Base-by-base conservation (phyloP, 92 coral and sea anemone species). In the Palythoa caribaeorum region DNA sequence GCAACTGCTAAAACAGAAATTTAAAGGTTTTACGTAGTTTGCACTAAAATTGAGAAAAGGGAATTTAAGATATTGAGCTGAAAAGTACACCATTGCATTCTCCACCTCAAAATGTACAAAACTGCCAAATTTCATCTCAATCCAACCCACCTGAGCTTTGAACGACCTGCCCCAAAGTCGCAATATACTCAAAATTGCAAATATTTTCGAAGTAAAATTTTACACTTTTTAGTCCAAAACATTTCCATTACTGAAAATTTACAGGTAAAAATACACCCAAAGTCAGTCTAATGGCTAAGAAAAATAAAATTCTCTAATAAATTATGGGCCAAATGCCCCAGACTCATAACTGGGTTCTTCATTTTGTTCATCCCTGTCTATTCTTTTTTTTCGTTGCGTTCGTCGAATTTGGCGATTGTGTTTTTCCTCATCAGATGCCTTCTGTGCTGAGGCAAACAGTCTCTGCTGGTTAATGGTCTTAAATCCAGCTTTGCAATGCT, bases 251-350 rank as follows among this genome's bases (percentile, higher is more conserved):
- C 14, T 40, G 21, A 51, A 20, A 74, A 74, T 36, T 44, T 9
- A 44, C 78, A 16, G 78, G 9, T 21, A 74, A 19, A 74, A 44
- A 40, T 74, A 47, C 79, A 47, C 79, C 14, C 79, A 74, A 44
- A 44, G 0, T 4, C 50, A 44, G 50, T 44, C 51, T 40, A 47
- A 6, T 40, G 13, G 57, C 79, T 51, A 74, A 36, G n/a, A 21
- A 74, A 74, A 20, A 44, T 44, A 28, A 40, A 74, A 74, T 74
- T 44, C 54, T 40, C 51, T 39, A 20, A 48, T 47, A 74, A 16
- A 21, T 78, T 66, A 79, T 60, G 84, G 91, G 62, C 91, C 87
- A 88, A 88, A 88, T 14, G 87, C 91, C 73, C 87, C 87, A 80
- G 87, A 68, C 40, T 88, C 87, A 80, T 88, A 88, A 38, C 52